Evolutionary conservation across 2,797 vertebrate genomes (phyloP).

Genomic region (Bradypodion ventrale): DNA sequence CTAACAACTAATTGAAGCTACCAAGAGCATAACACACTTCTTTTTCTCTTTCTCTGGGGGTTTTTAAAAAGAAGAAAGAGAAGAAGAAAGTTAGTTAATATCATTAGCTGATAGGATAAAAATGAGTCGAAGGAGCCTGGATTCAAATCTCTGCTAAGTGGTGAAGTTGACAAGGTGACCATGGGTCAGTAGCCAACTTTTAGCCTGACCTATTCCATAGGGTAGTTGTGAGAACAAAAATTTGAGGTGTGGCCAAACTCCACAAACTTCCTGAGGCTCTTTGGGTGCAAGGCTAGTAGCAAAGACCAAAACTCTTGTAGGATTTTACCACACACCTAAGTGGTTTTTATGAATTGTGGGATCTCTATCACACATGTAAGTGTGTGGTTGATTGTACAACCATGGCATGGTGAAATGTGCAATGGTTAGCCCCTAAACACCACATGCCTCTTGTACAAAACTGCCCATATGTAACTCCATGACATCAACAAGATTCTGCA

Average conservation of each 20-base stretch:
- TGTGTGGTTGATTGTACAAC: too few relatives aligned
- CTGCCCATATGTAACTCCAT: too few relatives aligned
- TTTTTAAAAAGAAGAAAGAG: conserved; percentile 25
- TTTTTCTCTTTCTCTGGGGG: conserved; percentile 50
- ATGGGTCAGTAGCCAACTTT: neutral
- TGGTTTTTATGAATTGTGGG: too few relatives aligned
- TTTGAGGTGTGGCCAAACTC: neutral
- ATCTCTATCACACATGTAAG: too few relatives aligned
- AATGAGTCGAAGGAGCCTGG: neutral
- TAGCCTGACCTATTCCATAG: neutral
- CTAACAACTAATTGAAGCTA: conserved; percentile 80
- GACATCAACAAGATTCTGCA: too few relatives aligned
- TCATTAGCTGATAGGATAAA: conserved; percentile 65
- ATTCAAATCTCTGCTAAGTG: conserved; percentile 13
- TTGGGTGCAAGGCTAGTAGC: neutral
- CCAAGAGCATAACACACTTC: conserved; percentile 66
- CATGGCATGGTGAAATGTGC: too few relatives aligned
- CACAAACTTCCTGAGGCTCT: neutral
- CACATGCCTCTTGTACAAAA: too few relatives aligned
- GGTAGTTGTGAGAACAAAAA: neutral
- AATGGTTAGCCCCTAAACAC: too few relatives aligned
- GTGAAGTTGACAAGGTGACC: conserved; percentile 1
- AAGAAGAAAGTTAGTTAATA: conserved; percentile 70
- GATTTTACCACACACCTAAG: too few relatives aligned
- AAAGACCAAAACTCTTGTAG: too few relatives aligned